phyloP scores from a whole-genome alignment of 1,140 invertebrate genomes.

The Neuroterus valhalla region DNA sequence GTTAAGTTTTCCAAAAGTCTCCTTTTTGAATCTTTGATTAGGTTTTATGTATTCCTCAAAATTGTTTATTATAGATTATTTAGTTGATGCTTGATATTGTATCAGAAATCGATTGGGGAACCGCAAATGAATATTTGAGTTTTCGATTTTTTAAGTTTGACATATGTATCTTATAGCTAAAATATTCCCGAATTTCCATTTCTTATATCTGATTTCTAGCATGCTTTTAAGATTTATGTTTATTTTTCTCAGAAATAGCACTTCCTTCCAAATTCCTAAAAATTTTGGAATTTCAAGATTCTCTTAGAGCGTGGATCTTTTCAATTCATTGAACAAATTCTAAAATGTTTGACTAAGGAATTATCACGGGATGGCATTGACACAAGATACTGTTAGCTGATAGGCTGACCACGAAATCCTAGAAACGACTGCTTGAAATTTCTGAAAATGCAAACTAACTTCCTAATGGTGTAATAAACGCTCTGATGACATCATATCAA shows the following conservation, averaged over 20 bases:
- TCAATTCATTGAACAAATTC: conserved; percentile 10
- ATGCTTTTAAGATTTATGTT: not conserved
- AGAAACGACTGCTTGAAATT: not conserved
- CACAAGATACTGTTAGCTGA: conserved; percentile 14
- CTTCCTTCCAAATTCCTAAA: not conserved
- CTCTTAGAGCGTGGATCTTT: not conserved
- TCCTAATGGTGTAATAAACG: not conserved
- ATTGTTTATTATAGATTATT: no score
- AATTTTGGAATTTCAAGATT: not conserved
- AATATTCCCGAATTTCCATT: no score
- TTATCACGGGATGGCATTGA: conserved; percentile 4
- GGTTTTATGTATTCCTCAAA: no score
- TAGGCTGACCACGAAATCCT: not conserved
- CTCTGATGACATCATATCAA: not conserved
- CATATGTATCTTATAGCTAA: no score
- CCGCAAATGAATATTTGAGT: no score
- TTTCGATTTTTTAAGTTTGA: no score
- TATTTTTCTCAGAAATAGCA: not conserved
- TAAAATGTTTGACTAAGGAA: conserved; percentile 7
- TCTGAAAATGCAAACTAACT: conserved; percentile 21
- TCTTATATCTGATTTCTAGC: not conserved
- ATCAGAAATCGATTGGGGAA: no score
- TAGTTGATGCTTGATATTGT: no score
- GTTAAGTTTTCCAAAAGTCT: no score
- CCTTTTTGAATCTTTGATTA: no score